Percentiles rank a stretch among this genome's conserved stretches.
phyloP scores from a whole-genome alignment of 2,113 vertebrate species.

The Hydrochoerus hydrochaeris region DNA sequence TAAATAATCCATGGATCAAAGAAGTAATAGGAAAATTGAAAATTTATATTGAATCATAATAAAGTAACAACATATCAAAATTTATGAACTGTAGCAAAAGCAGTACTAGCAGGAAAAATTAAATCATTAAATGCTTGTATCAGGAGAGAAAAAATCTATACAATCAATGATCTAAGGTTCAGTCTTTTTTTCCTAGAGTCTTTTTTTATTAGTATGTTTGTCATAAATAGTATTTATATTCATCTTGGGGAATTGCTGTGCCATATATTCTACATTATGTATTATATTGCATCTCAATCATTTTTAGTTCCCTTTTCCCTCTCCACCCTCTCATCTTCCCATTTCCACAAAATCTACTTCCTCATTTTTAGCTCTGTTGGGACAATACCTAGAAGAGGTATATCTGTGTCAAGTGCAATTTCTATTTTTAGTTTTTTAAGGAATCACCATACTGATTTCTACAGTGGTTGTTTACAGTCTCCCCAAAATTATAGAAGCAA shows the following conservation, averaged over 20 bases:
- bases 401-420: not conserved
- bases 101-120: not conserved
- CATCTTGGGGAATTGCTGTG: not conserved
- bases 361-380: not conserved
- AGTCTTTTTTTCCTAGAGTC: not conserved
- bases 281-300: not conserved
- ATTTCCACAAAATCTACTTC: not conserved
- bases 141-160: not conserved
- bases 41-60: conserved; percentile 19
- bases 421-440: not conserved
- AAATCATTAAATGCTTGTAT: conserved; percentile 21
- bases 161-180: not conserved
- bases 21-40: not conserved
- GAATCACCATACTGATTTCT: not conserved
- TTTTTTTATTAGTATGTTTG: not conserved
- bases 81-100: not conserved
- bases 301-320: not conserved
- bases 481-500: not conserved
- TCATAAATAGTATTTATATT: not conserved
- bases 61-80: not conserved
- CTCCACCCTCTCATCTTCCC: not conserved
- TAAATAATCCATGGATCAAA: not conserved
- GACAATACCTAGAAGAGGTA: not conserved
- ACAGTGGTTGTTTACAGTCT: not conserved
- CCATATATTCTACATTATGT: not conserved